Percentiles rank a stretch among this genome's conserved stretches.
These are phyloP conservation scores for Calephelis nemesis DNA, from an alignment of 1,140 invertebrate species.

Conservation along the genomic window DNA sequence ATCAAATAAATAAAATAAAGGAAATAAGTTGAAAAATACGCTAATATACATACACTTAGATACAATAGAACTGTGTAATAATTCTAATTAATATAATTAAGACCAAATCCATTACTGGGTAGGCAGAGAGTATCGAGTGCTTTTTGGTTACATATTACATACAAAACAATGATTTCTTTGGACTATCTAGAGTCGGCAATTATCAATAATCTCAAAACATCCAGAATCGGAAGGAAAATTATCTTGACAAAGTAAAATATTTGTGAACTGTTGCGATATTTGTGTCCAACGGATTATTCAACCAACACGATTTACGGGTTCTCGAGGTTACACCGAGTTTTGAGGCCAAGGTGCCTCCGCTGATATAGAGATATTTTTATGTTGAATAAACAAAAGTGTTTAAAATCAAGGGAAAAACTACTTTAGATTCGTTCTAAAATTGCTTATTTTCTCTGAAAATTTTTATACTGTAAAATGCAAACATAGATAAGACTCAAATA, in stretches of 20 bases:
- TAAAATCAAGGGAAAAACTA: slow-evolving; percentile 26
- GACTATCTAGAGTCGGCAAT: too few relatives aligned
- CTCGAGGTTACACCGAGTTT: slow-evolving; percentile 58
- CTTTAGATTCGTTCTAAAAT: slow-evolving; percentile 6
- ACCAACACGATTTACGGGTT: slow-evolving; percentile 51
- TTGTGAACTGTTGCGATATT: slow-evolving; percentile 63
- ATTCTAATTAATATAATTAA: too few relatives aligned
- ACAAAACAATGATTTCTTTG: too few relatives aligned
- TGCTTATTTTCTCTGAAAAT: not conserved
- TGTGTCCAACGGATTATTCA: slow-evolving; percentile 65
- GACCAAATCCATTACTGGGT: too few relatives aligned
- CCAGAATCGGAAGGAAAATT: slow-evolving; percentile 40
- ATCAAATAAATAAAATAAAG: too few relatives aligned
- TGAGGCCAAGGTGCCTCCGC: slow-evolving; percentile 68
- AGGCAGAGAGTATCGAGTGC: too few relatives aligned
- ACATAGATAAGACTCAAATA: too few relatives aligned
- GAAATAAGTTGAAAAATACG: too few relatives aligned
- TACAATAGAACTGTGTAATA: too few relatives aligned
- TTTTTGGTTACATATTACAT: too few relatives aligned
- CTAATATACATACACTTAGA: too few relatives aligned
- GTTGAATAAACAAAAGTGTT: slow-evolving; percentile 34
- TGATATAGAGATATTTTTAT: slow-evolving; percentile 67
- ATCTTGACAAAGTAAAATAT: slow-evolving; percentile 41
- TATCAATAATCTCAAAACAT: too few relatives aligned
- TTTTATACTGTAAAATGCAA: not conserved